Conservation (phyloP, 35 echinoderm and acorn worm genomes). For the Holothuria glaberrima region DNA sequence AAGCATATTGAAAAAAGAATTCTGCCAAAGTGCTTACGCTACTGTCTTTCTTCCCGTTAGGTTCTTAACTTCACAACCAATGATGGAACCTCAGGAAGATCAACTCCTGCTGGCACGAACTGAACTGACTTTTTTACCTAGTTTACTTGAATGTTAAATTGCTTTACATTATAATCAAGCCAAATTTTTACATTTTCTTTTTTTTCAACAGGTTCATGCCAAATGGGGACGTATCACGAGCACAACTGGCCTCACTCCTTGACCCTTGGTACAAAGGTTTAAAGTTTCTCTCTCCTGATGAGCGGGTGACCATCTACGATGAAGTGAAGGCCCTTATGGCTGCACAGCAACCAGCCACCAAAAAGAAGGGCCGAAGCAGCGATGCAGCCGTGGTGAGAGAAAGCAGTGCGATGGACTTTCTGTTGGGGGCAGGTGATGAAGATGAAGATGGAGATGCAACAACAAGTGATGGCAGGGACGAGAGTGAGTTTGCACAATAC, state of each 20-base stretch:
- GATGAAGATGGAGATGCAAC: not conserved
- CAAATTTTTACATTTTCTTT: not conserved
- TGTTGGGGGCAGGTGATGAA: not conserved
- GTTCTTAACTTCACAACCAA: not conserved
- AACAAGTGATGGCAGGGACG: not conserved
- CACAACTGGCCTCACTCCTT: not conserved
- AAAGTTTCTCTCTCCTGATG: conserved; percentile 1
- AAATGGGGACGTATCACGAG: not conserved
- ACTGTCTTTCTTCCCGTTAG: not conserved
- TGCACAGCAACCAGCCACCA: conserved; percentile 3
- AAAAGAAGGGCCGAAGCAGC: conserved; percentile 2
- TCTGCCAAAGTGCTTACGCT: not conserved
- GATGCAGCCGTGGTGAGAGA: not conserved
- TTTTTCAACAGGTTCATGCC: conserved; percentile 22
- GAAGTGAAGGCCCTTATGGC: not conserved
- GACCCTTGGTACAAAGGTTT: conserved; percentile 27
- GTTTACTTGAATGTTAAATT: not conserved
- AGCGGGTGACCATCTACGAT: conserved; percentile 4
- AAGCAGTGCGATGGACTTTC: not conserved
- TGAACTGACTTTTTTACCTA: not conserved
- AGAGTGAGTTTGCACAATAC: not conserved
- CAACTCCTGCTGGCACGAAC: not conserved
- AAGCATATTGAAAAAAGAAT: not conserved
- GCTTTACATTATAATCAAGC: conserved; percentile 11
- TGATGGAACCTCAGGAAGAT: not conserved